Conservation (phyloP, 2,113 vertebrate species). For the Gavialis gangeticus region DNA sequence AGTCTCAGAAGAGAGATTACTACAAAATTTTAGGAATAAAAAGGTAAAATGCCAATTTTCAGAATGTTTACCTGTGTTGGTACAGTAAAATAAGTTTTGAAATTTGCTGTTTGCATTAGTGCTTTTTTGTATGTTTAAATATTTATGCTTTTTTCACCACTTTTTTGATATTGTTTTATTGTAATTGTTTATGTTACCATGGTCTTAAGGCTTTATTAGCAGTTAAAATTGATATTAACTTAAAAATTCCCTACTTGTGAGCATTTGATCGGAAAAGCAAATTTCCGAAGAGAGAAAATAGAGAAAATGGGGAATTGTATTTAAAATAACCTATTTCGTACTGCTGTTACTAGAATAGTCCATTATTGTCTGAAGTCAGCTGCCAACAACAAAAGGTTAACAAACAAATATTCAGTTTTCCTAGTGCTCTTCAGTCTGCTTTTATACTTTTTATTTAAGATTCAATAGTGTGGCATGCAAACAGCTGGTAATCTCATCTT, state of each 20-base stretch:
- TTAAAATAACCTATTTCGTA: background rate
- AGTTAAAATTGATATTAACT: background rate
- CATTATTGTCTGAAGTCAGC: background rate
- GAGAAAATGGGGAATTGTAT: background rate
- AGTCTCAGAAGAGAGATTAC: slow-evolving; percentile 96
- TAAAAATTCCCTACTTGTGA: background rate
- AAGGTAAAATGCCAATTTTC: slow-evolving; percentile 81
- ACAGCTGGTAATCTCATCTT: background rate
- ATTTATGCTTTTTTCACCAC: background rate
- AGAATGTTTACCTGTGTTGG: background rate
- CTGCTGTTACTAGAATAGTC: background rate
- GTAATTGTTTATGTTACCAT: background rate
- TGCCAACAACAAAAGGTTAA: background rate
- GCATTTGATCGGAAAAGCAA: background rate
- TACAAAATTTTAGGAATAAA: slow-evolving; percentile 99
- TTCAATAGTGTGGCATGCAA: background rate
- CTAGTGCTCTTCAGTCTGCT: background rate
- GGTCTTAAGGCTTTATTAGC: background rate
- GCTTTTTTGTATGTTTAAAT: background rate
- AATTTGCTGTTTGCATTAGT: background rate
- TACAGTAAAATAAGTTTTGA: background rate
- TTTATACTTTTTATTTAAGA: background rate
- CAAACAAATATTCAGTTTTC: background rate
- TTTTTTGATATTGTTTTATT: background rate
- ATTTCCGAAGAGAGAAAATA: background rate